A percentile compares a stretch with the other conserved stretches of the same genome.
phyloP scores from a whole-genome alignment of 2,797 vertebrate species.

The Aplochiton taeniatus region DNA sequence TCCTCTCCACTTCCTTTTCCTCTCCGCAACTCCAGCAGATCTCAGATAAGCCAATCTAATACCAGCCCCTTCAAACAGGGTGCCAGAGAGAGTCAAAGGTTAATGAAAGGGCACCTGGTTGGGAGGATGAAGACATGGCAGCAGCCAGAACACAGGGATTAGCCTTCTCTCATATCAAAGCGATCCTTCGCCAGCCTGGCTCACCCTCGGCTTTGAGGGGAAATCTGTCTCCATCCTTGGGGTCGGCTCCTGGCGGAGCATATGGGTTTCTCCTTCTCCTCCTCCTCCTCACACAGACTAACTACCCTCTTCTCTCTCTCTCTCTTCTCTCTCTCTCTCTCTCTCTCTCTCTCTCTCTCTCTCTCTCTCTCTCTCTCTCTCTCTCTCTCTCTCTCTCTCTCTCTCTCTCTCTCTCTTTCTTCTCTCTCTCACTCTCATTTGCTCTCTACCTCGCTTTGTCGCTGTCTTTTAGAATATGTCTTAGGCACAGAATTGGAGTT shows the following conservation, averaged over 20 bases:
- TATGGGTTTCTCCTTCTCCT: constrained; percentile 54
- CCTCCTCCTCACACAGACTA: not conserved
- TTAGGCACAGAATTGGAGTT: not conserved
- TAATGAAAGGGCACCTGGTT: constrained; percentile 81
- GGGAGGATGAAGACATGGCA: constrained; percentile 80
- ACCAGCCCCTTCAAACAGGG: constrained; percentile 76
- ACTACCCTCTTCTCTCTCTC: not conserved
- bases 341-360: constrained; percentile 12
- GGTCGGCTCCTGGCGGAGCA: constrained; percentile 50
- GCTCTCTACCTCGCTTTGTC: not conserved
- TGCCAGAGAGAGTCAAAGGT: constrained; percentile 80
- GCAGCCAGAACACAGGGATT: constrained; percentile 74
- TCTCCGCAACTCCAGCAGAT: constrained; percentile 57
- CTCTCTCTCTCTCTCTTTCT: not conserved
- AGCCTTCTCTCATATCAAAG: constrained; percentile 83
- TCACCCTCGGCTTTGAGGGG: constrained; percentile 72
- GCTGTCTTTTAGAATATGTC: constrained; percentile 8
- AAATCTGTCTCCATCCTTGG: constrained; percentile 72
- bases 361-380: not conserved
- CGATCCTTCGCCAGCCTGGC: constrained; percentile 67
- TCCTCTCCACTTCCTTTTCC: too few species aligned
- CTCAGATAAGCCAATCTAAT: constrained; percentile 76
- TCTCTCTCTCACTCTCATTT: not conserved
- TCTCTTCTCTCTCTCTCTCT: not conserved
- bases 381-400: not conserved